Conservation (phyloP, 2,113 vertebrate genomes). For the Globicephala melas region DNA sequence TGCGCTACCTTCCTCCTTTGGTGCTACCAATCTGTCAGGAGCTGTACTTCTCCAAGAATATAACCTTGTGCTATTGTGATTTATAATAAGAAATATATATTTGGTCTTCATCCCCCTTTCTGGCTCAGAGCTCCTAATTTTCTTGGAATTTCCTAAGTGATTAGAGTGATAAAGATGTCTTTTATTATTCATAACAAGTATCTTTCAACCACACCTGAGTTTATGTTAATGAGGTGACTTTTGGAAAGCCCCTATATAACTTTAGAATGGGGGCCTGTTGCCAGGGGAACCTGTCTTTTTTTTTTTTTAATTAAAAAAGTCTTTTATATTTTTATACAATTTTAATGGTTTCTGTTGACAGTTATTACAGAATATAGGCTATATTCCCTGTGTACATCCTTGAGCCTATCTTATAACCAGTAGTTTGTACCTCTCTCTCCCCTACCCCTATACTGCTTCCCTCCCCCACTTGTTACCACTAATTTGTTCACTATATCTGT, state of each 20-base stretch:
- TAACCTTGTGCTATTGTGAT: background rate
- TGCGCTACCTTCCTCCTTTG: background rate
- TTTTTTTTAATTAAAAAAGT: background rate
- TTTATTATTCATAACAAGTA: background rate
- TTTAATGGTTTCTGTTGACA: background rate
- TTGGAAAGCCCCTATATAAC: background rate
- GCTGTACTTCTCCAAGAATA: background rate
- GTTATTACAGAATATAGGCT: background rate
- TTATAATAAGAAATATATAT: background rate
- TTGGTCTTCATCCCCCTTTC: background rate
- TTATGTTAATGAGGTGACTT: background rate
- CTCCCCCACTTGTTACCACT: rapidly evolving
- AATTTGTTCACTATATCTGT: background rate
- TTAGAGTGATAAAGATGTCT: background rate
- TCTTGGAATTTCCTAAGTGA: background rate
- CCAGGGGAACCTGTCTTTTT: background rate
- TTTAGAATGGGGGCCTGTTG: background rate
- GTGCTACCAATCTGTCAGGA: background rate
- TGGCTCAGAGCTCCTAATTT: background rate
- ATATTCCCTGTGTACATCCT: background rate
- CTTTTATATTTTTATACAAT: background rate
- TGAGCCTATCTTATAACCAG: background rate
- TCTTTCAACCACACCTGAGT: background rate
- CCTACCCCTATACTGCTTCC: background rate
- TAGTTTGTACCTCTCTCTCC: background rate